Conservation (phyloP, 92 coral and sea anemone genomes). For the Anthopleura xanthogrammica region DNA sequence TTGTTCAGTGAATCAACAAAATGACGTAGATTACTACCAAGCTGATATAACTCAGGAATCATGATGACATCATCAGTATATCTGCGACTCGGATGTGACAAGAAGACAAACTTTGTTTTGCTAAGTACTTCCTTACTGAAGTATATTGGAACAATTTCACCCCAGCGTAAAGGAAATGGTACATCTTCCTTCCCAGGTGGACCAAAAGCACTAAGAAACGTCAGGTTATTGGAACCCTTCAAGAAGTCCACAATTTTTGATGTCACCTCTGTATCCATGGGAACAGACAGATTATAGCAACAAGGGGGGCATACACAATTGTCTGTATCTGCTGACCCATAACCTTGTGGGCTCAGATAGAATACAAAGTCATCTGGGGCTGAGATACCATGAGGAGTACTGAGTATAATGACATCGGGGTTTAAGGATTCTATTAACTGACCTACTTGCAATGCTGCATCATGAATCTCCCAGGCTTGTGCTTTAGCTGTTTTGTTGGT, state of each 20-base stretch:
- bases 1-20: conserved; percentile 28
- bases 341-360: conserved; percentile 63
- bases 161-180: conserved; percentile 77
- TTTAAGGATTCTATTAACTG: conserved; percentile 46
- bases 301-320: conserved; percentile 78
- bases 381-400: conserved; percentile 71
- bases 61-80: conserved; percentile 61
- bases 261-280: conserved; percentile 56
- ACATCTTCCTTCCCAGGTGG: conserved; percentile 66
- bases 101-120: conserved; percentile 44
- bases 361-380: conserved; percentile 67
- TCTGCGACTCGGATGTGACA: conserved; percentile 82
- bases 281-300: conserved; percentile 59
- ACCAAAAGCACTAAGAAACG: conserved; percentile 72
- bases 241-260: conserved; percentile 46
- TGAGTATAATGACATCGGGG: conserved; percentile 67
- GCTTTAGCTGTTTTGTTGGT: conserved; percentile 69
- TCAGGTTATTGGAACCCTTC: conserved; percentile 41
- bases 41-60: conserved; percentile 66
- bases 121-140: conserved; percentile 44
- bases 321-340: conserved; percentile 62
- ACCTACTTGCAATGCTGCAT: conserved; percentile 65
- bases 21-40: conserved; percentile 42
- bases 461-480: conserved; percentile 66
- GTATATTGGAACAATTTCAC: conserved; percentile 63